Conservation (phyloP, 2,113 vertebrate species). For the Recurvirostra avosetta region DNA sequence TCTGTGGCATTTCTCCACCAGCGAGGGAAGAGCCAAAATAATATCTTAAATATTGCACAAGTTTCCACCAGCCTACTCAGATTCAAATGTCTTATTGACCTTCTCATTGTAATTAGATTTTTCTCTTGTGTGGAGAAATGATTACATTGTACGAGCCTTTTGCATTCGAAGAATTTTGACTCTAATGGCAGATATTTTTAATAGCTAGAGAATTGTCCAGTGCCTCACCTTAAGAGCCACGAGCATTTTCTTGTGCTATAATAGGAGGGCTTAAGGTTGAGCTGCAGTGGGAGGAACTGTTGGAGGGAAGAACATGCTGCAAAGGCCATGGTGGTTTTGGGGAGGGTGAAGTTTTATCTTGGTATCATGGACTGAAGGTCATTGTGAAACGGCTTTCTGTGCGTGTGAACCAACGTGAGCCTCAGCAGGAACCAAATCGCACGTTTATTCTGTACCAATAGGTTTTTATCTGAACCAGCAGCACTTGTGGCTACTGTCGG, state of each 20-base stretch:
- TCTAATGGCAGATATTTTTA: neutral
- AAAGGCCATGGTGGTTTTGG: neutral
- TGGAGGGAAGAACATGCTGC: neutral
- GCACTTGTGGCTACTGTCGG: neutral
- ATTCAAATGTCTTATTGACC: neutral
- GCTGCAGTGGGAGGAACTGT: neutral
- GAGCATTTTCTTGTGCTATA: neutral
- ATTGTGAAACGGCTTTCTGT: neutral
- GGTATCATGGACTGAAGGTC: neutral
- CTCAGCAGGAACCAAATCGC: neutral
- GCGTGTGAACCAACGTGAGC: rapidly evolving
- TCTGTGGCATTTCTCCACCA: neutral
- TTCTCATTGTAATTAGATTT: neutral
- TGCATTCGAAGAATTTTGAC: neutral
- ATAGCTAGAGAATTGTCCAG: neutral
- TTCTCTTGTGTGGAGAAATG: neutral
- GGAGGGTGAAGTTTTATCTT: neutral
- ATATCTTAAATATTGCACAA: neutral
- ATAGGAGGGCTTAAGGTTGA: neutral
- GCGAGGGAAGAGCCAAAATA: neutral
- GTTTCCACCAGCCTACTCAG: neutral
- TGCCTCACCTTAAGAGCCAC: neutral
- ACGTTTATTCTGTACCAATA: rapidly evolving
- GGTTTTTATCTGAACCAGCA: neutral
- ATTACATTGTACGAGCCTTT: neutral